Conservation (phyloP, 2,888 invertebrate species). For the Nineta flava region DNA sequence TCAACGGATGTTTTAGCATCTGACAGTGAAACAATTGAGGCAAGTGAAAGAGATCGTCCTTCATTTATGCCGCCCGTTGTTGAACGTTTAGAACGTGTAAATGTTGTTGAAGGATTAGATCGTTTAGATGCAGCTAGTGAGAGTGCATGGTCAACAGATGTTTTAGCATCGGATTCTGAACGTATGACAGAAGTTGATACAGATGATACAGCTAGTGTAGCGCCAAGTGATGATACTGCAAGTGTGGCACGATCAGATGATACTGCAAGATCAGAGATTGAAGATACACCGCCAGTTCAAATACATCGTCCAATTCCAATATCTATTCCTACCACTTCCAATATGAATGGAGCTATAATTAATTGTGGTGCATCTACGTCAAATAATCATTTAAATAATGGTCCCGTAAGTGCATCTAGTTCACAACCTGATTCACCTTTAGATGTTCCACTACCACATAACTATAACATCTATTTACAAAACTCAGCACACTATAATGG, state of each 20-base stretch:
- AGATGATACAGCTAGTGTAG: conserved; percentile 47
- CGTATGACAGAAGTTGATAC: conserved; percentile 74
- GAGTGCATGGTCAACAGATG: conserved; percentile 95
- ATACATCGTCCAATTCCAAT: conserved; percentile 7
- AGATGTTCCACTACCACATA: conserved; percentile 16
- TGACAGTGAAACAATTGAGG: conserved; percentile 87
- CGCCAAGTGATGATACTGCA: conserved; percentile 30
- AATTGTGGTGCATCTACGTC: neutral
- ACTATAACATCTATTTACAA: neutral
- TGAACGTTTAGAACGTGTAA: conserved; percentile 17
- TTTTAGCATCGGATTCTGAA: conserved; percentile 82
- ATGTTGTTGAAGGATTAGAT: conserved; percentile 25
- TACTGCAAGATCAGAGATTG: conserved; percentile 44
- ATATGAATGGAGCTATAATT: neutral
- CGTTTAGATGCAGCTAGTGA: conserved; percentile 91
- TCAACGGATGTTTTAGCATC: conserved; percentile 95
- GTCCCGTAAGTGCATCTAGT: conserved; percentile 8
- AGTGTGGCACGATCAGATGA: conserved; percentile 65
- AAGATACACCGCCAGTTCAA: conserved; percentile 24
- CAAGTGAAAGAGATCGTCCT: conserved; percentile 47
- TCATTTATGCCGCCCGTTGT: conserved; percentile 29
- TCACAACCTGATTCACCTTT: conserved; percentile 16
- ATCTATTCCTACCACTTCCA: conserved; percentile 1
- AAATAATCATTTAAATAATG: conserved; percentile 4
- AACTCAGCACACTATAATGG: neutral